Evolutionary conservation across 2,113 vertebrate genomes (phyloP).

Genomic region (Hippolais icterina): DNA sequence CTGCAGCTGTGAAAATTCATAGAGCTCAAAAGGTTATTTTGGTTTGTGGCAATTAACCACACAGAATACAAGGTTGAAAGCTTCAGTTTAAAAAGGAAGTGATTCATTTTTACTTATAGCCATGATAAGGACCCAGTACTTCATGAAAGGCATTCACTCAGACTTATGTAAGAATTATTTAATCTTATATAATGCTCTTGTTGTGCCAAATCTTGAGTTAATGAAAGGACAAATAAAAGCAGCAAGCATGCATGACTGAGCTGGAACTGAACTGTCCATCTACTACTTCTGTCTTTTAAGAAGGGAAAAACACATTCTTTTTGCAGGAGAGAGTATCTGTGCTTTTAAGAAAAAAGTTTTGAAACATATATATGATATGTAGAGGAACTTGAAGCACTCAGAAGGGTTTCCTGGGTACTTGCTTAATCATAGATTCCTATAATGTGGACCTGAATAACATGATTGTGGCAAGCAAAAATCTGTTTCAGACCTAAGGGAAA

Average conservation of each 20-base stretch:
- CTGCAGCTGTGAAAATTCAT: slow-evolving; percentile 57
- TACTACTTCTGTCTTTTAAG: neutral
- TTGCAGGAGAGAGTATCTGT: neutral
- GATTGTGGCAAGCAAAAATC: neutral
- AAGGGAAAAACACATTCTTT: neutral
- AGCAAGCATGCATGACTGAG: neutral
- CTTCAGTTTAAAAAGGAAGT: slow-evolving; percentile 31
- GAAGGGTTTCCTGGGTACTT: neutral
- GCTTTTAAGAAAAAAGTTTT: neutral
- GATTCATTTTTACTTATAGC: slow-evolving; percentile 53
- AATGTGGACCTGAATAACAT: neutral
- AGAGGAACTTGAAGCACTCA: neutral
- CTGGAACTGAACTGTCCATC: slow-evolving; percentile 11
- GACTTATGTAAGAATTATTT: slow-evolving; percentile 55
- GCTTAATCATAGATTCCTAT: neutral
- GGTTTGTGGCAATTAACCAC: slow-evolving; percentile 43
- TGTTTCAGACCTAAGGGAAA: neutral
- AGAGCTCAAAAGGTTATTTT: slow-evolving; percentile 54
- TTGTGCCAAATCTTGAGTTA: slow-evolving; percentile 47
- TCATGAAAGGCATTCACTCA: slow-evolving; percentile 31
- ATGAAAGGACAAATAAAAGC: slow-evolving; percentile 41
- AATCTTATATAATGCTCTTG: slow-evolving; percentile 39
- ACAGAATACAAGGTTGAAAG: slow-evolving; percentile 41
- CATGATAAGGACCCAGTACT: slow-evolving; percentile 3
- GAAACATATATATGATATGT: neutral